A percentile compares a stretch with the other conserved stretches of the same genome.
Conservation (phyloP, 1,140 invertebrate genomes). For the Teleogryllus occipitalis region DNA sequence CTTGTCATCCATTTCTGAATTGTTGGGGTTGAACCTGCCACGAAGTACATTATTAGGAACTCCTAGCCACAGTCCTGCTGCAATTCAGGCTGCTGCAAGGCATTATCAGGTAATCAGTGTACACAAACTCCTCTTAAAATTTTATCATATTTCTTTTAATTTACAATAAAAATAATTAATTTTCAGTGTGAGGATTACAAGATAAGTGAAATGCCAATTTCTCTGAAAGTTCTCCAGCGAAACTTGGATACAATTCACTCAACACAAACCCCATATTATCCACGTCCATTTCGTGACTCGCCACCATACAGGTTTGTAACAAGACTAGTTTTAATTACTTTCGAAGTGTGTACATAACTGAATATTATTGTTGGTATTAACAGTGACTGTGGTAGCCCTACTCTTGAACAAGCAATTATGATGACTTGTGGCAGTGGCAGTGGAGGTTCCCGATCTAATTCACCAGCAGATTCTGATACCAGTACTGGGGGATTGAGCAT, state of each 20-base stretch:
- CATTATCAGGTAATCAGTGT: constrained; percentile 6
- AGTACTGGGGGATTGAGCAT: constrained; percentile 53
- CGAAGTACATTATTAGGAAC: constrained; percentile 32
- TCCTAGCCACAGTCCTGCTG: not conserved
- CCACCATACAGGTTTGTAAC: constrained; percentile 35
- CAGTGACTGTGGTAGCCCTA: constrained; percentile 45
- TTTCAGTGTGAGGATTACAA: not conserved
- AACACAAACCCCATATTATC: constrained; percentile 30
- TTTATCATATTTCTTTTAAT: not conserved
- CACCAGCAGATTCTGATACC: constrained; percentile 51
- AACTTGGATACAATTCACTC: constrained; percentile 26
- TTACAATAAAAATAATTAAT: not conserved
- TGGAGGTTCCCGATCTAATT: constrained; percentile 45
- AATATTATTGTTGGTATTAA: not conserved
- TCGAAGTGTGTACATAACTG: not conserved
- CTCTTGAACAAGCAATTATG: constrained; percentile 39
- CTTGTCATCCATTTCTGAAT: constrained; percentile 41
- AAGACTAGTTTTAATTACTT: not conserved
- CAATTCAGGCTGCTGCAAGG: not conserved
- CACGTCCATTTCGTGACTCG: constrained; percentile 38
- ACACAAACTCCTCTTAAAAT: not conserved
- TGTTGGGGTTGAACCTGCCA: constrained; percentile 43
- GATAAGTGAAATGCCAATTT: not conserved
- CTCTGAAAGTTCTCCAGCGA: constrained; percentile 2
- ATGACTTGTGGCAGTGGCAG: constrained; percentile 32